Conservation (phyloP, 1,140 invertebrate genomes). For the Calliphora vicina region DNA sequence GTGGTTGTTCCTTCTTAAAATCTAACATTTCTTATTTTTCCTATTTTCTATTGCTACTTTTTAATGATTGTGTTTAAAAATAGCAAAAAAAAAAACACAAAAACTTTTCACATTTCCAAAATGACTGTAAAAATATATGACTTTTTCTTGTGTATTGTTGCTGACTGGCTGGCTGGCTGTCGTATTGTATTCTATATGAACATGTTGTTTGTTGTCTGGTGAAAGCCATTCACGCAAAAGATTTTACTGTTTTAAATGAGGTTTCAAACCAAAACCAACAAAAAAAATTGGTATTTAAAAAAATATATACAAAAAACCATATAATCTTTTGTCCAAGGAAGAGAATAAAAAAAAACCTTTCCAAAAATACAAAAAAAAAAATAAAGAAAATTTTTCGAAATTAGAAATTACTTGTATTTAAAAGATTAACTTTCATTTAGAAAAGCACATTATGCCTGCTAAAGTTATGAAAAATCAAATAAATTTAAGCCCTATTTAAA, state of each 20-base stretch:
- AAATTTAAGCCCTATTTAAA: too few relatives aligned
- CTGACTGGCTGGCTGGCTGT: not conserved
- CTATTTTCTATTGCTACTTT: constrained; percentile 2
- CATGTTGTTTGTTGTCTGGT: not conserved
- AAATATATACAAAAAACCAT: not conserved
- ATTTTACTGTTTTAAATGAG: not conserved
- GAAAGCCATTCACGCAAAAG: constrained; percentile 15
- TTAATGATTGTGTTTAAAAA: constrained; percentile 14
- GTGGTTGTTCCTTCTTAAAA: not conserved
- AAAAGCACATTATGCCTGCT: too few relatives aligned
- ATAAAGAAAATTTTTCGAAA: not conserved
- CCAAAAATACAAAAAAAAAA: not conserved
- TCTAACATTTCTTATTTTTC: not conserved
- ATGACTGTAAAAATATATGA: not conserved
- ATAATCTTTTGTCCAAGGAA: not conserved
- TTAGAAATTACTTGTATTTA: not conserved
- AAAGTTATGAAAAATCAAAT: too few relatives aligned
- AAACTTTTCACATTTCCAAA: constrained; percentile 6
- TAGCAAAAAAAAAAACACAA: not conserved
- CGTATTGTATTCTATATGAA: not conserved
- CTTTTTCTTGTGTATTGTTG: not conserved
- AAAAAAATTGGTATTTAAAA: not conserved
- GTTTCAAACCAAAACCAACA: not conserved
- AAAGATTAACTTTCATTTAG: too few relatives aligned
- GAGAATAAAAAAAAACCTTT: not conserved